phyloP scores from a whole-genome alignment of 2,888 invertebrate species.

The Lingula anatina region DNA sequence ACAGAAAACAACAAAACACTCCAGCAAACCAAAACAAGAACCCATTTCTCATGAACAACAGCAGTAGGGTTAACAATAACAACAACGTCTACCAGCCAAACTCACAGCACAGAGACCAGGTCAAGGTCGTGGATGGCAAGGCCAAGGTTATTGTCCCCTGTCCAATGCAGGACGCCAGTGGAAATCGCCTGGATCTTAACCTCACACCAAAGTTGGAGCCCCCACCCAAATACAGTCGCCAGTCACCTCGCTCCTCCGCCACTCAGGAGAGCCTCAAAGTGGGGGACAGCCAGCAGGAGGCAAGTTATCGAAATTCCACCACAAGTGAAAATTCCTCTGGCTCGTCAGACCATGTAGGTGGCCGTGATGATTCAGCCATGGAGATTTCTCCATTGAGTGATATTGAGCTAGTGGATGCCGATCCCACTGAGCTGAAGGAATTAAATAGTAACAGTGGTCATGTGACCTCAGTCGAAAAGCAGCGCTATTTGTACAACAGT shows the following conservation, averaged over 20 bases:
- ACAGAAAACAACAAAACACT: conserved; percentile 18
- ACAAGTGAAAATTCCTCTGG: no score
- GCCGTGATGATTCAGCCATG: no score
- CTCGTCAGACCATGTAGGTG: no score
- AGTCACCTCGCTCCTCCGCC: background rate
- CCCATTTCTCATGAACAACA: background rate
- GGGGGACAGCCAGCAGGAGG: no score
- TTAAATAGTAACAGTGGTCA: no score
- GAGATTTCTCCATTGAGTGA: no score
- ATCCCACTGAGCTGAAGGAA: no score
- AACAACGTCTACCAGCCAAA: background rate
- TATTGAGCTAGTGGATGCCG: no score
- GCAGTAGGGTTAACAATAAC: background rate
- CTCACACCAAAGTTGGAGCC: conserved; percentile 30
- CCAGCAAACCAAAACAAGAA: conserved; percentile 1
- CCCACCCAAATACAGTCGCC: conserved; percentile 26
- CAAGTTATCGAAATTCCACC: no score
- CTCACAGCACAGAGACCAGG: conserved; percentile 3
- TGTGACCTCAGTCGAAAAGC: no score
- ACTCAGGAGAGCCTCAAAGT: no score
- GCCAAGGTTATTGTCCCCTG: conserved; percentile 19
- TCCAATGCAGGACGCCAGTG: conserved; percentile 17
- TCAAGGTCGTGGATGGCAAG: conserved; percentile 11
- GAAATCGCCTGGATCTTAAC: conserved; percentile 19
- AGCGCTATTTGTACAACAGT: no score